Percentiles rank a stretch among this genome's conserved stretches.
Evolutionary conservation across 2,797 vertebrate genomes (phyloP).

Genomic region (Neopelma chrysocephalum): DNA sequence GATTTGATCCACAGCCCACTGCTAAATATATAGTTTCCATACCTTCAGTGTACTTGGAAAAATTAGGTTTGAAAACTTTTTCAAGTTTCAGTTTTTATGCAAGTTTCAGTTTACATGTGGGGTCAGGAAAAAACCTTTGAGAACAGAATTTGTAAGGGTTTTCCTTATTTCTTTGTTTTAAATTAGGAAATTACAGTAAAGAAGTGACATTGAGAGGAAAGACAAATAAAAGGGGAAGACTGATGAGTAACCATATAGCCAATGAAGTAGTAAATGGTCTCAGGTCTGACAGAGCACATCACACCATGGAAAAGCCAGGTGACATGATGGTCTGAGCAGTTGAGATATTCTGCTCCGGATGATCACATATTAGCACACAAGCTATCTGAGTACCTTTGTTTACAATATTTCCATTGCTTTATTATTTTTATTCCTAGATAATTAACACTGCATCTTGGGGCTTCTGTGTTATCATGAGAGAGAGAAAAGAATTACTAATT

Average conservation of each 20-base stretch:
- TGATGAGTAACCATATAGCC: background rate
- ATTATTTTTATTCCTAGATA: background rate
- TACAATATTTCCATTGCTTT: background rate
- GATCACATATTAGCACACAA: background rate
- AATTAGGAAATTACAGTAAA: background rate
- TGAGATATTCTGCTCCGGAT: background rate
- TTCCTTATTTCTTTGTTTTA: background rate
- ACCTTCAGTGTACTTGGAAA: background rate
- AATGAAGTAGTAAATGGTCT: background rate
- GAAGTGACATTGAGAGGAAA: background rate
- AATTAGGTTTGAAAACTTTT: background rate
- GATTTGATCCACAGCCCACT: background rate
- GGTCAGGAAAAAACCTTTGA: background rate
- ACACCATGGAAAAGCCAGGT: background rate
- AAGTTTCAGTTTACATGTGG: background rate
- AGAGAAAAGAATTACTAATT: background rate
- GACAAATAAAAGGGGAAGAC: background rate
- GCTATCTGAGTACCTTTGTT: background rate
- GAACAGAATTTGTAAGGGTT: background rate
- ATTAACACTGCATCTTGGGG: background rate
- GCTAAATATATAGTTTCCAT: background rate
- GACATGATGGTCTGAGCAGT: background rate
- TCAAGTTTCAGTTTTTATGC: background rate
- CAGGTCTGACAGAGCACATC: background rate
- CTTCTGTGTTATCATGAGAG: background rate